Evolutionary conservation across 2,113 vertebrate species (phyloP).

Genomic region (Budorcas taxicolor): DNA sequence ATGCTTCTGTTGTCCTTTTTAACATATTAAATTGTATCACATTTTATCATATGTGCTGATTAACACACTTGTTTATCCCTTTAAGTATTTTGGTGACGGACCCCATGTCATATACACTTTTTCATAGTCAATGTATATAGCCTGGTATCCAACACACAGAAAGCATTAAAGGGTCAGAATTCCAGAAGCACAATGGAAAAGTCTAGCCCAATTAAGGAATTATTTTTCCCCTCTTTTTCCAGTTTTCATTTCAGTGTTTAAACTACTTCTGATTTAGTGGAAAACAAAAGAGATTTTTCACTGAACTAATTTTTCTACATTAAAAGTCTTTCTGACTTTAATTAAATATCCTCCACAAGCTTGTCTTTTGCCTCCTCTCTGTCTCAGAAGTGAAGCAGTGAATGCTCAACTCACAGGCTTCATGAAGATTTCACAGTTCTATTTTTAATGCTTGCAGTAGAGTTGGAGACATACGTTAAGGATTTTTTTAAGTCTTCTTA

Average conservation of each 20-base stretch:
- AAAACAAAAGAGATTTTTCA: slow-evolving; percentile 20
- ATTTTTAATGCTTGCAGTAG: slow-evolving; percentile 70
- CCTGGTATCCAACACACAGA: background rate
- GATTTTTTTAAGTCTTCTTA: slow-evolving; percentile 59
- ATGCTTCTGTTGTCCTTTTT: background rate
- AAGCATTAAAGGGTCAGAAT: background rate
- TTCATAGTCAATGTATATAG: background rate
- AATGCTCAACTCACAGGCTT: slow-evolving; percentile 51
- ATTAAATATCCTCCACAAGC: slow-evolving; percentile 67
- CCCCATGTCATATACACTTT: background rate
- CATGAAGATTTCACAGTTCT: slow-evolving; percentile 65
- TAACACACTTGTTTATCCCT: background rate
- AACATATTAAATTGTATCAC: background rate
- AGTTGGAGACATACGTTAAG: slow-evolving; percentile 61
- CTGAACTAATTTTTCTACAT: slow-evolving; percentile 65
- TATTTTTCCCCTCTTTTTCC: background rate
- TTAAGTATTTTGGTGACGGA: background rate
- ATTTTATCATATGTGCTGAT: background rate
- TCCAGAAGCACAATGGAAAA: background rate
- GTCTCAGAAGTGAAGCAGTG: slow-evolving; percentile 65
- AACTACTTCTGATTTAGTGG: slow-evolving; percentile 46
- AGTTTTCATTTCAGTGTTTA: slow-evolving; percentile 32
- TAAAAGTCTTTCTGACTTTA: slow-evolving; percentile 69
- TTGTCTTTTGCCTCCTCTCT: slow-evolving; percentile 62
- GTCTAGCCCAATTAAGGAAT: background rate